These are phyloP conservation scores for Spicauda simplicius DNA, from an alignment of 2,888 invertebrate species.

Conservation along the genomic window DNA sequence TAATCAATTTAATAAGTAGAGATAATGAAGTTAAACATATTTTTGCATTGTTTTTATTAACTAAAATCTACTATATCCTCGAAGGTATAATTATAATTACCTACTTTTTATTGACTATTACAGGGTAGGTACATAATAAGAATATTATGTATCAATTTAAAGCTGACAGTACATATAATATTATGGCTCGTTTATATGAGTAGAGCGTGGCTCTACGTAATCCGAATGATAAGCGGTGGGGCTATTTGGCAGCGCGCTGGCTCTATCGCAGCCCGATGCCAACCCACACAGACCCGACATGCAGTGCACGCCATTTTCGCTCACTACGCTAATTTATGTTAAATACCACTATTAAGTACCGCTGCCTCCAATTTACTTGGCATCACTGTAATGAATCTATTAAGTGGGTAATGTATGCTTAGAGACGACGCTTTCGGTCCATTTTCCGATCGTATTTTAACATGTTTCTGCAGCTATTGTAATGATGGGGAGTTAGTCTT, in stretches of 20 bases:
- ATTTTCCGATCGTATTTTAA: background rate
- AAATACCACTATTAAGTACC: conserved; percentile 46
- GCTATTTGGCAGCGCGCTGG: conserved; percentile 75
- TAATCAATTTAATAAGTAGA: no score
- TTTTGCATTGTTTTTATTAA: no score
- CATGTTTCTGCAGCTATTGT: no score
- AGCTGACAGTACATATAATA: no score
- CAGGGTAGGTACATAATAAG: background rate
- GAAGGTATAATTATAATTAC: no score
- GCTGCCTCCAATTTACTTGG: conserved; percentile 14
- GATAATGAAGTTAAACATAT: no score
- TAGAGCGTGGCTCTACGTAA: conserved; percentile 53
- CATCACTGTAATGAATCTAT: conserved; percentile 26
- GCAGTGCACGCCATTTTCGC: conserved; percentile 64
- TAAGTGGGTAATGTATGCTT: conserved; percentile 2
- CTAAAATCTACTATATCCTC: no score
- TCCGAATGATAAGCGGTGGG: conserved; percentile 77
- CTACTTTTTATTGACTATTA: background rate
- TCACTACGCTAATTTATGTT: conserved; percentile 69
- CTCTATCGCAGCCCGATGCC: conserved; percentile 72
- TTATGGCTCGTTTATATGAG: conserved; percentile 8
- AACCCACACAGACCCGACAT: conserved; percentile 55
- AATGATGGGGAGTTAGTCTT: no score
- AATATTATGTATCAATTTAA: no score
- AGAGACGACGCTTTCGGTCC: background rate